Percentiles rank a stretch among this genome's conserved stretches.
phyloP scores from a whole-genome alignment of 1,140 invertebrate species.

The Palaemon carinicauda region DNA sequence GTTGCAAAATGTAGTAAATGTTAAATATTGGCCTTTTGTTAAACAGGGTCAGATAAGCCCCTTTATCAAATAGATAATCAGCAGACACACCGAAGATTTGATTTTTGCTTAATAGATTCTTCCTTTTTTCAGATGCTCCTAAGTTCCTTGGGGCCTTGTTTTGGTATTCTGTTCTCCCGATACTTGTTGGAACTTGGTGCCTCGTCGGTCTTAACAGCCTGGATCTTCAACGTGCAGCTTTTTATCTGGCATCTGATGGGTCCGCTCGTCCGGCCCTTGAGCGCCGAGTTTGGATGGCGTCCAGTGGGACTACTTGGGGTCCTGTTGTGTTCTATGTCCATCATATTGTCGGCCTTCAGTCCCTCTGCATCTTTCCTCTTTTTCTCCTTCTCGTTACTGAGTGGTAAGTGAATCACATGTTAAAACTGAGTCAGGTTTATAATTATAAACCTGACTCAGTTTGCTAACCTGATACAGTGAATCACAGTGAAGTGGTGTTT shows the following conservation, averaged over 20 bases:
- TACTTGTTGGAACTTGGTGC: background rate
- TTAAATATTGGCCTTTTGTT: too few species aligned
- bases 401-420: background rate
- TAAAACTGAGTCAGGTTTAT: background rate
- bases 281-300: constrained; percentile 29
- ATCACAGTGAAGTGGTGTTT: background rate
- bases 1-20: too few species aligned
- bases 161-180: constrained; percentile 37
- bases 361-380: constrained; percentile 34
- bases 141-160: background rate
- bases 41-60: too few species aligned
- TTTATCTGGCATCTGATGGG: constrained; percentile 12
- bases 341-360: constrained; percentile 31
- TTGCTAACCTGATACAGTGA: background rate
- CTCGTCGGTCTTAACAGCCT: constrained; percentile 31
- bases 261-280: constrained; percentile 7
- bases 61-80: too few species aligned
- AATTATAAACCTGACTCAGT: too few species aligned
- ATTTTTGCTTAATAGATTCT: background rate
- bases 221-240: constrained; percentile 34
- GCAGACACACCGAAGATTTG: too few species aligned
- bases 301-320: background rate
- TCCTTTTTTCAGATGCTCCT: constrained; percentile 16
- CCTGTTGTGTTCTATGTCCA: background rate
- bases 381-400: constrained; percentile 28